Evolutionary conservation across 2,888 invertebrate species (phyloP).

Genomic region (Galeopsomyia nigrocyanea): DNA sequence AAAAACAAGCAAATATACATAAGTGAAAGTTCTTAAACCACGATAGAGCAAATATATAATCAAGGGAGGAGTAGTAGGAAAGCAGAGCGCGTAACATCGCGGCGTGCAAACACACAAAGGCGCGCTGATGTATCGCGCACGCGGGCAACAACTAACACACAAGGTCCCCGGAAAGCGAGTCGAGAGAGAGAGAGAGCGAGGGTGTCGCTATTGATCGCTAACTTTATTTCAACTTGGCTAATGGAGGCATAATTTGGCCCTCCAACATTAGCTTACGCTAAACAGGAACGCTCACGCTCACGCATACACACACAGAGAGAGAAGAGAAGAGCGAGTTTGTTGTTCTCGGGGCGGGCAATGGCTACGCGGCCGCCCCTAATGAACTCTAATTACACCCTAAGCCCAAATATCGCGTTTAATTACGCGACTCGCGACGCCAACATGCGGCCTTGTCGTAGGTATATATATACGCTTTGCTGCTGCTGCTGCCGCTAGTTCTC

Average conservation of each 20-base stretch:
- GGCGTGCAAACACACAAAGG: background rate
- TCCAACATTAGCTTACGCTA: conserved; percentile 53
- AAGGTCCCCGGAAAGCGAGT: conserved; percentile 11
- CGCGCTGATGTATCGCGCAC: background rate
- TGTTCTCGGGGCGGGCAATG: conserved; percentile 45
- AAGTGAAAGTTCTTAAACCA: too few relatives aligned
- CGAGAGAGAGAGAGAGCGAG: background rate
- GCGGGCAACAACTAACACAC: background rate
- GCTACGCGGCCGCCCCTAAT: conserved; percentile 52
- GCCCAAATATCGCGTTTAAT: conserved; percentile 48
- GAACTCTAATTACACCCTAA: conserved; percentile 60
- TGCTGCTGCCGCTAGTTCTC: background rate
- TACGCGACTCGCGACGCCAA: conserved; percentile 27
- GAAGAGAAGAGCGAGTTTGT: conserved; percentile 47
- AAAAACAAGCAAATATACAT: too few relatives aligned
- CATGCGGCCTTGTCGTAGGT: too few relatives aligned
- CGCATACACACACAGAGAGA: conserved; percentile 11
- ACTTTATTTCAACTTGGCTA: conserved; percentile 60
- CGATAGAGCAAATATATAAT: too few relatives aligned
- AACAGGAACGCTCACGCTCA: conserved; percentile 43
- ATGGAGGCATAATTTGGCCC: conserved; percentile 59
- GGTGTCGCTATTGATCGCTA: conserved; percentile 54
- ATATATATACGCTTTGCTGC: too few relatives aligned
- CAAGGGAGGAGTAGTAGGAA: too few relatives aligned
- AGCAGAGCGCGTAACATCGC: too few relatives aligned